Conservation (phyloP, 2,113 vertebrate genomes). For the Equus przewalskii region DNA sequence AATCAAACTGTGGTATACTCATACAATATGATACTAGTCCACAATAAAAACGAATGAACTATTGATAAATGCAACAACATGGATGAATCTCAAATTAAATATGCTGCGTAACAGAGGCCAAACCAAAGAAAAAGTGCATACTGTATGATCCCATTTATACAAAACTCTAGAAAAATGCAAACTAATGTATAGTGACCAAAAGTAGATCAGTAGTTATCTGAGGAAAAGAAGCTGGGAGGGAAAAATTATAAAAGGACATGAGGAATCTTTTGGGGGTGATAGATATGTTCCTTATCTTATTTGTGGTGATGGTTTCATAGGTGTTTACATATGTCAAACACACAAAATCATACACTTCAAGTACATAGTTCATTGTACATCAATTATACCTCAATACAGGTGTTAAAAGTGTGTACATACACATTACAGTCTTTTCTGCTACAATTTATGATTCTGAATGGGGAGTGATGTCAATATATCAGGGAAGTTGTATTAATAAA, state of each 20-base stretch:
- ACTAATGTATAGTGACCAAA: conserved; percentile 30
- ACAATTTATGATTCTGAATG: not conserved
- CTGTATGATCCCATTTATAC: not conserved
- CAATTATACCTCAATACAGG: not conserved
- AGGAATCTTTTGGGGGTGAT: not conserved
- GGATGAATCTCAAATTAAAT: conserved; percentile 16
- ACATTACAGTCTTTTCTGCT: not conserved
- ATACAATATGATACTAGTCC: not conserved
- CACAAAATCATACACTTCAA: not conserved
- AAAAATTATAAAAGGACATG: not conserved
- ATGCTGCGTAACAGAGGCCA: not conserved
- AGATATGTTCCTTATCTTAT: not conserved
- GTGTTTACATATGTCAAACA: not conserved
- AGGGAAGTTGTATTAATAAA: not conserved
- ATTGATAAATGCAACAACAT: not conserved
- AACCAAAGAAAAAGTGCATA: not conserved
- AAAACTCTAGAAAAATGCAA: conserved; percentile 17
- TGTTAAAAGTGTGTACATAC: not conserved
- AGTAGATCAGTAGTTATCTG: not conserved
- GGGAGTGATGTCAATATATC: not conserved
- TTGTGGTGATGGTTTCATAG: not conserved
- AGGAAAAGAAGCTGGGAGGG: not conserved
- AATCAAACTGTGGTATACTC: not conserved
- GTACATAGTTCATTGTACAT: not conserved
- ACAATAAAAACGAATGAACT: not conserved